phyloP scores from a whole-genome alignment of 2,113 vertebrate species.

The Vireo altiloquus region DNA sequence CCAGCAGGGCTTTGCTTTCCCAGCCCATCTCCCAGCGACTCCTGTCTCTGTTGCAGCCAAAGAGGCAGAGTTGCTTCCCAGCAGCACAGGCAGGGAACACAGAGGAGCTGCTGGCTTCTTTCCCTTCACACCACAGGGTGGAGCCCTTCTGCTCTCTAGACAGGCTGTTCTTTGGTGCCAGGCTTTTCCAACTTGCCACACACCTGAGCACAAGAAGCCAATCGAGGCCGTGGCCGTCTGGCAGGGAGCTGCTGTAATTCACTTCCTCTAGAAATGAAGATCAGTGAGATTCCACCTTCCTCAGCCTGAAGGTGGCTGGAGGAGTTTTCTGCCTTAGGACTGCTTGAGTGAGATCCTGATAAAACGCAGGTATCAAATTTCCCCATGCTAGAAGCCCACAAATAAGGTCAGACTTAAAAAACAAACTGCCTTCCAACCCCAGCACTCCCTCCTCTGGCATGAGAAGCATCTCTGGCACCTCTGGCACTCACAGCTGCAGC shows the following conservation, averaged over 20 bases:
- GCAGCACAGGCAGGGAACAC: background rate
- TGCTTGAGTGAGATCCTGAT: background rate
- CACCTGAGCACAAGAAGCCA: background rate
- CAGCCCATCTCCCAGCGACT: rapidly evolving
- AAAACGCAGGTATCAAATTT: background rate
- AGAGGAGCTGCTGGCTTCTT: background rate
- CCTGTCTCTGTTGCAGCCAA: background rate
- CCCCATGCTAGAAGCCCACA: background rate
- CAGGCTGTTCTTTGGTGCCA: background rate
- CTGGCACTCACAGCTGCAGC: background rate
- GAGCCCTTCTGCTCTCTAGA: background rate
- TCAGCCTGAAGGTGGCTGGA: background rate
- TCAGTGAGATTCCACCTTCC: background rate
- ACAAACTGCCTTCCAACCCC: background rate
- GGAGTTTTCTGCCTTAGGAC: background rate
- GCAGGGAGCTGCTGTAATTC: background rate
- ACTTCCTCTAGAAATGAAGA: background rate
- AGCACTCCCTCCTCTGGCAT: background rate
- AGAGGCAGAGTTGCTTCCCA: background rate
- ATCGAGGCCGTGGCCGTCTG: background rate
- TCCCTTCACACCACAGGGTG: background rate
- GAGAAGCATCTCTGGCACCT: background rate
- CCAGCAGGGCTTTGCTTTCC: background rate
- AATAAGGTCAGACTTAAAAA: background rate
- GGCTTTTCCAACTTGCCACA: background rate